Base-by-base conservation (phyloP, 2,888 invertebrate species). In the Eupithecia pulchellata region DNA sequence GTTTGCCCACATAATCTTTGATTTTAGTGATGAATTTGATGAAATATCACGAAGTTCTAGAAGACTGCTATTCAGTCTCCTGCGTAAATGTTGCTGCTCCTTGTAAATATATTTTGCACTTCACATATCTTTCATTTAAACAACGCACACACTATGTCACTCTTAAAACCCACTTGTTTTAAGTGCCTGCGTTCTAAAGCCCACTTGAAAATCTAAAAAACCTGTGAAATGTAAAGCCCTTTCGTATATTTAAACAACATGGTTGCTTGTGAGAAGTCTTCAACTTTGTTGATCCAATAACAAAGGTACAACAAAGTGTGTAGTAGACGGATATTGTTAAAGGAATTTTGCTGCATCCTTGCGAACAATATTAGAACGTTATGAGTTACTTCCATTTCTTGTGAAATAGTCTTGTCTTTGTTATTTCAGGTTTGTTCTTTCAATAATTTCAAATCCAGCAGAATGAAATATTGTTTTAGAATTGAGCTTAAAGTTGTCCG, bases 181-280 rank as follows among this genome's bases (percentile, higher is more conserved):
- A 70, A 75, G 72, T 72, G 70, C 60, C 62, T 27, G 52, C 68
- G 17, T n/a, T 52, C 65, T 74, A 64, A 63, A 73, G 68, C 60
- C 68, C 69, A 69, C 67, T 67, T 73, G n/a, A 67, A 70, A 71
- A 29, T 55, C 25, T 65, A 61, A 57, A 39, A 69, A 61, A 65
- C 70, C 66, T 68, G 72, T 60, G 47, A 69, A 75, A 71, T 61
- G 62, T 64, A 66, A 34, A 55, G 30, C 42, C 61, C 58, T 64
- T 67, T 64, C 36, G 36, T 67, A 65, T n/a, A 69, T 66, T 67
- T 63, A 3, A 57, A 57, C 57, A 57, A 29, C 29, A 57, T 29
- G 47, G 52, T 60, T 69, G 64, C 64, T 64, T 32, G 47, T 42
- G 17, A n/a, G 8, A 39, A 32, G 20, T 47, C 42, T 70, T 42